A percentile compares a stretch with the other conserved stretches of the same genome.
These are phyloP conservation scores for Heliconius sara DNA, from an alignment of 2,888 invertebrate genomes.

Conservation along the genomic window DNA sequence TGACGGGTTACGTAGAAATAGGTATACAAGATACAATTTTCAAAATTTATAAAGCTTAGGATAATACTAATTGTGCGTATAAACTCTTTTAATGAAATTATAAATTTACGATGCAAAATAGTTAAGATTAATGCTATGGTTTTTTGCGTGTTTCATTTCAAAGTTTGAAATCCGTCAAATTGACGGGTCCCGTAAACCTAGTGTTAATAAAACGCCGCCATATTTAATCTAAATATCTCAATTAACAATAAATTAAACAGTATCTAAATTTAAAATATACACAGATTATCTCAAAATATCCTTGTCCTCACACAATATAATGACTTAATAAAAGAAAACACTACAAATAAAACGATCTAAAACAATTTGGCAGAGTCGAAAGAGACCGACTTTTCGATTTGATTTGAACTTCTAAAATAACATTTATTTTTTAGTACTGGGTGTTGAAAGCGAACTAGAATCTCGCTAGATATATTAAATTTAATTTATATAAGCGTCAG, in stretches of 20 bases:
- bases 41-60: too few species aligned
- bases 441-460: slow-evolving; percentile 15
- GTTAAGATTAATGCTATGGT: too few species aligned
- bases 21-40: too few species aligned
- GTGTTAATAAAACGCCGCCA: neutral
- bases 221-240: neutral
- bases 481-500: slow-evolving; percentile 23
- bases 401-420: neutral
- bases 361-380: slow-evolving; percentile 16
- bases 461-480: slow-evolving; percentile 9
- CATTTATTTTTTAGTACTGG: neutral
- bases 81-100: too few species aligned
- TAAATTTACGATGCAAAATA: too few species aligned
- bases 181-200: too few species aligned
- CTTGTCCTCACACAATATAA: slow-evolving; percentile 8
- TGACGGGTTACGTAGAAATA: too few species aligned
- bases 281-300: neutral
- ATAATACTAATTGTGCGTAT: too few species aligned
- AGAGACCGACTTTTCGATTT: neutral
- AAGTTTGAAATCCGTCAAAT: too few species aligned
- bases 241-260: neutral
- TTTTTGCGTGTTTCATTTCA: too few species aligned
- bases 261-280: neutral
- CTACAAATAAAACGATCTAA: neutral
- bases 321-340: neutral